phyloP scores from a whole-genome alignment of 2,113 vertebrate species.

The Dolichallabes microphthalmus region DNA sequence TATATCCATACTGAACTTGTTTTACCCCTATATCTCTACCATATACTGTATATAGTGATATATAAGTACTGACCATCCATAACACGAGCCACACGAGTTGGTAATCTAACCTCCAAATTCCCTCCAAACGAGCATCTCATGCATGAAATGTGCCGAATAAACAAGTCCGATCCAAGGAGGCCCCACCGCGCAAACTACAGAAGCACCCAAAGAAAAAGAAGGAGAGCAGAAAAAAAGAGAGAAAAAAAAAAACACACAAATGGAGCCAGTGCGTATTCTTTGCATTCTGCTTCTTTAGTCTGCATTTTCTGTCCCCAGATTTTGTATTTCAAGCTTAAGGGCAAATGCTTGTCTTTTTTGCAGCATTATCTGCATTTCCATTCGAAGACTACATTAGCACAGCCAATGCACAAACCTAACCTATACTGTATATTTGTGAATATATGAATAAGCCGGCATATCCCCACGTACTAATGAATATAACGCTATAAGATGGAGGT shows the following conservation, averaged over 20 bases:
- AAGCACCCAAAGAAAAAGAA: no score
- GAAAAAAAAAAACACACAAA: no score
- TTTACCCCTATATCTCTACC: neutral
- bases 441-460: neutral
- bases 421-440: neutral
- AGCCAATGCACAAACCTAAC: neutral
- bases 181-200: no score
- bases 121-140: no score
- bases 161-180: no score
- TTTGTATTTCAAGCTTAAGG: neutral
- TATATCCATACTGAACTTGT: constrained; percentile 27
- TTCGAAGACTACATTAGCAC: neutral
- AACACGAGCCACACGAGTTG: no score
- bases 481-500: neutral
- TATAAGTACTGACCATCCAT: neutral
- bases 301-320: neutral
- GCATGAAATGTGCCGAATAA: no score
- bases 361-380: neutral
- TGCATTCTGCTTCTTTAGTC: neutral
- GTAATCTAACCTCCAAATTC: no score
- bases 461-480: neutral
- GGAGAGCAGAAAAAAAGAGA: no score
- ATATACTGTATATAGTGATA: neutral
- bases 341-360: neutral
- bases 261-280: no score